A percentile compares a stretch with the other conserved stretches of the same genome.
These are phyloP conservation scores for Sciurus carolinensis DNA, from an alignment of 2,797 vertebrate species.

Conservation along the genomic window DNA sequence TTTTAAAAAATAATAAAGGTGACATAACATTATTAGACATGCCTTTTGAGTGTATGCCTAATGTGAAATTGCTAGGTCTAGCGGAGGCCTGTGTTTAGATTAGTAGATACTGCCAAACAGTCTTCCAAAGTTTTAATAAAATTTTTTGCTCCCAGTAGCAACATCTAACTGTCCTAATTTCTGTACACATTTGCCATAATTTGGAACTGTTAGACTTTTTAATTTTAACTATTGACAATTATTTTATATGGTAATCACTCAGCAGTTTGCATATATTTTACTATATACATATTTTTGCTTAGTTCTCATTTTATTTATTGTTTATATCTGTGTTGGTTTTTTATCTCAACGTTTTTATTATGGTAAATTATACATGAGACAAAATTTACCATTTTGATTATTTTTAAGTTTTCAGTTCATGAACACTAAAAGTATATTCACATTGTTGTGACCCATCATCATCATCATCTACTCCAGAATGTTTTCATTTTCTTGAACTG, in stretches of 20 bases:
- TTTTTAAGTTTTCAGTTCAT: constrained; percentile 3
- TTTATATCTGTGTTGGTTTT: not conserved
- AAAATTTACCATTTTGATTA: not conserved
- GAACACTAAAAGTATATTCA: not conserved
- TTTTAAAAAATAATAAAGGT: constrained; percentile 40
- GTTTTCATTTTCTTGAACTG: not conserved
- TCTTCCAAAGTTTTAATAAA: not conserved
- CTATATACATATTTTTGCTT: not conserved
- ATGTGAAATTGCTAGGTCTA: not conserved
- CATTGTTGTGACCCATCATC: not conserved
- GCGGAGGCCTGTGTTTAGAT: not conserved
- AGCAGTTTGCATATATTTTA: constrained; percentile 52
- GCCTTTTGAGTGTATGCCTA: not conserved
- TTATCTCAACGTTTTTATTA: not conserved
- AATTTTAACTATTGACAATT: not conserved
- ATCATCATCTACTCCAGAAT: not conserved
- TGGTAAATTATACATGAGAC: not conserved
- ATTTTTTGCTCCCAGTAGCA: not conserved
- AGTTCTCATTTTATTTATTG: constrained; percentile 4
- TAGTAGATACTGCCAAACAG: not conserved
- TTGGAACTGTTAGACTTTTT: not conserved
- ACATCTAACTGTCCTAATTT: not conserved
- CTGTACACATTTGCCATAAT: not conserved
- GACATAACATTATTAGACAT: constrained; percentile 1
- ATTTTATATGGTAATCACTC: not conserved